Percentiles rank a stretch among this genome's conserved stretches.
phyloP scores from a whole-genome alignment of 2,797 vertebrate species.

The Rhinogobio ventralis region DNA sequence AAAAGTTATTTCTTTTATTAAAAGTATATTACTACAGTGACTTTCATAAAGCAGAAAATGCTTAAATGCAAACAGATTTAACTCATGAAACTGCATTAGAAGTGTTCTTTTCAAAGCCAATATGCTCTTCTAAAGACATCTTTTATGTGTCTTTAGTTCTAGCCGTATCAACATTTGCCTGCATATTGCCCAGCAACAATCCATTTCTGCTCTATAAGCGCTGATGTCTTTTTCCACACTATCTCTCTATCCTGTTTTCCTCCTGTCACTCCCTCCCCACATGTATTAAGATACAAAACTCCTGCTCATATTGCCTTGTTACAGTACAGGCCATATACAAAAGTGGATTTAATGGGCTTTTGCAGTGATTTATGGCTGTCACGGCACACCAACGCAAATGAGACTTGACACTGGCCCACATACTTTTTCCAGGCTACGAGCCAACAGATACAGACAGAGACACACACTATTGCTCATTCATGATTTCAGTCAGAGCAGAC shows the following conservation, averaged over 20 bases:
- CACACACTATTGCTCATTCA: constrained; percentile 66
- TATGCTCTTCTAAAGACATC: background rate
- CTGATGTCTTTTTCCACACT: constrained; percentile 45
- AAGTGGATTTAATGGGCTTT: constrained; percentile 44
- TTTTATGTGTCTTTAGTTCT: background rate
- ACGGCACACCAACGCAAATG: constrained; percentile 52
- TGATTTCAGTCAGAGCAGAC: constrained; percentile 60
- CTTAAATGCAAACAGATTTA: background rate
- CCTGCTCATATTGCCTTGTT: constrained; percentile 38
- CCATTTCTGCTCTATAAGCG: background rate
- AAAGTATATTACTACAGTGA: background rate
- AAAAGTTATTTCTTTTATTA: background rate
- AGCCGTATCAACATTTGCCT: background rate
- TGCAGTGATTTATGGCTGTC: constrained; percentile 58
- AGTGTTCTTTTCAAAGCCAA: constrained; percentile 17
- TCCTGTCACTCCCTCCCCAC: constrained; percentile 2
- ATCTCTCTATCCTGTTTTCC: constrained; percentile 10
- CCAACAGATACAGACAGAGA: constrained; percentile 60
- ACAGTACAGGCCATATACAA: constrained; percentile 49
- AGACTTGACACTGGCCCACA: constrained; percentile 56
- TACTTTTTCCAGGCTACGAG: constrained; percentile 59
- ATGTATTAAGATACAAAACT: constrained; percentile 48
- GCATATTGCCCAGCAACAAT: constrained; percentile 13
- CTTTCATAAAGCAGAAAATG: background rate
- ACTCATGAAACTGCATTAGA: background rate